Base-by-base conservation (phyloP, 1,140 invertebrate species). In the Meteorus sp. region DNA sequence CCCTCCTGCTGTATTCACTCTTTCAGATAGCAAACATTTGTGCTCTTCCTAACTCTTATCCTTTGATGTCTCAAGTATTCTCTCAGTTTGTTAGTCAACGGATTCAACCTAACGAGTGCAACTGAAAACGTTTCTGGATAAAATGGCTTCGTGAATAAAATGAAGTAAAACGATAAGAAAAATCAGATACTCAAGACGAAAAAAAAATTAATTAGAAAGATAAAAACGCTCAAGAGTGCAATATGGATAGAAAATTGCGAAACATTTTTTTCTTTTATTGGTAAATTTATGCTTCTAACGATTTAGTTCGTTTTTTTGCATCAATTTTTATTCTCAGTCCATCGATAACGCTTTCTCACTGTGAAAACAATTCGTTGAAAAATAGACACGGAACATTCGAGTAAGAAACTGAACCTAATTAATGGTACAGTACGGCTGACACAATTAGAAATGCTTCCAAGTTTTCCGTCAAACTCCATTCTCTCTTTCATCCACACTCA, bases 371-470 rank as follows among this genome's bases (percentile, higher is more conserved):
- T n/a, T n/a, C n/a, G n/a, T n/a, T n/a, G n/a, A n/a, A n/a, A n/a
- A n/a, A n/a, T n/a, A n/a, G n/a, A n/a, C n/a, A n/a, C 19, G 23
- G n/a, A 48, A 48, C 35, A 13, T 5, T 3, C 3, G 15, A 48
- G 39, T 47, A 15, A 48, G 45, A 29, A 39, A 57, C 56, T 48
- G 44, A 45, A 57, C 45, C 45, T 57, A 50, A 57, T 51, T 57
- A 57, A 57, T 48, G 56, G 45, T 27, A 39, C 25, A 55, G 8
- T 55, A 55, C 22, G 20, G 29, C 37, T 22, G 45, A 25, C 20
- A 29, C 56, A 57, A 57, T 57, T 57, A 57, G 29, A 39, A 48
- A 56, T n/a, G 56, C 56, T 57, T 57, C 50, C 22, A 57, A 50
- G 44, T 50, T 25, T n/a, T n/a, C n/a, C n/a, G 22, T 31, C 33